These are phyloP conservation scores for Carassius auratus DNA, from an alignment of 2,113 vertebrate species.

Conservation along the genomic window DNA sequence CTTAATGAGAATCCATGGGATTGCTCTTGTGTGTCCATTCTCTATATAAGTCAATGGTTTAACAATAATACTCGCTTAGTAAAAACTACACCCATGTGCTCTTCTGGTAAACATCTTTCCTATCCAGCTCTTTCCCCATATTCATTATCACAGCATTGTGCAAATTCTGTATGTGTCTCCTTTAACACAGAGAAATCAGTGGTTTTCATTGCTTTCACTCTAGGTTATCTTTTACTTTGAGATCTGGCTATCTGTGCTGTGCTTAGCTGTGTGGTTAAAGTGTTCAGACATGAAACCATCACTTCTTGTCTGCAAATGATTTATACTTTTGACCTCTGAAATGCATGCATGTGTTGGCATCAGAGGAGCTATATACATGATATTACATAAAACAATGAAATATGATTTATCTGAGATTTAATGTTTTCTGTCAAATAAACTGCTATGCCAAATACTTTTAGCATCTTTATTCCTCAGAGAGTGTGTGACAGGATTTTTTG, in stretches of 20 bases:
- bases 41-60: conserved; percentile 67
- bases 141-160: conserved; percentile 28
- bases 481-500: neutral
- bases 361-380: neutral
- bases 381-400: neutral
- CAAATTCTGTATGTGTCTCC: conserved; percentile 1
- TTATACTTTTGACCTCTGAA: neutral
- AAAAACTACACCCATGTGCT: conserved; percentile 52
- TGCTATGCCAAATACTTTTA: neutral
- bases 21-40: conserved; percentile 54
- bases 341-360: neutral
- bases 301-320: neutral
- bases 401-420: neutral
- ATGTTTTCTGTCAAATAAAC: neutral
- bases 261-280: neutral
- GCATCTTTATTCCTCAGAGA: neutral
- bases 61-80: conserved; percentile 45
- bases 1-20: conserved; percentile 69
- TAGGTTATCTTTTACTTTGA: conserved; percentile 46
- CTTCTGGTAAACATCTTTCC: neutral
- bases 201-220: neutral
- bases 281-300: neutral
- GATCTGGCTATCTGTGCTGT: neutral
- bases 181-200: neutral
- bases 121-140: neutral